Percentiles rank a stretch among this genome's conserved stretches.
Conservation (phyloP, 2,113 vertebrate species). For the Apteryx owenii region DNA sequence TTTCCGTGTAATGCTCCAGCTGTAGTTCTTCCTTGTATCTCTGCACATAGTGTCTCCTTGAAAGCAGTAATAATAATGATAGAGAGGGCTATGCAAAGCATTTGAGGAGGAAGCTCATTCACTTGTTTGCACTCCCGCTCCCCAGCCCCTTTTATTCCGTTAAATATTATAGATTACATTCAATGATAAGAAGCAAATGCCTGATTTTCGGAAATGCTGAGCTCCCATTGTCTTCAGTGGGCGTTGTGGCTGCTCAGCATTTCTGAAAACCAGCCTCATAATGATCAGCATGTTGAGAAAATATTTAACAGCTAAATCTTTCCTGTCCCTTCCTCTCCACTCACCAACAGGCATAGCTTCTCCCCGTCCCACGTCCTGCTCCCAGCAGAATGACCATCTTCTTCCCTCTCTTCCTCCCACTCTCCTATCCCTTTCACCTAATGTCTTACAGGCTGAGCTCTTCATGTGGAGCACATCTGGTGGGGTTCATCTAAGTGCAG, state of each 20-base stretch:
- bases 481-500: not conserved
- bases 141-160: constrained; percentile 20
- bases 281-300: constrained; percentile 7
- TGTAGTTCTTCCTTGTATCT: not conserved
- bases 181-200: not conserved
- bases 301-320: not conserved
- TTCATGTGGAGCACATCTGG: not conserved
- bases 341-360: not conserved
- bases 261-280: constrained; percentile 34
- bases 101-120: constrained; percentile 47
- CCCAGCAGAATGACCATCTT: not conserved
- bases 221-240: constrained; percentile 47
- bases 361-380: not conserved
- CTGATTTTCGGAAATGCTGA: constrained; percentile 32
- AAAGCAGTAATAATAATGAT: not conserved
- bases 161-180: constrained; percentile 39
- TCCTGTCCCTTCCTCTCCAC: not conserved
- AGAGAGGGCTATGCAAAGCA: not conserved
- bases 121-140: not conserved
- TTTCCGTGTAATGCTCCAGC: not conserved
- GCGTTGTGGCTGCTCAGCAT: constrained; percentile 20
- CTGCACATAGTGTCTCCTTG: not conserved
- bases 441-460: not conserved
- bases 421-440: not conserved
- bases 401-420: not conserved